These are phyloP conservation scores for Ochotona curzoniae DNA, from an alignment of 2,113 vertebrate genomes.

Conservation along the genomic window DNA sequence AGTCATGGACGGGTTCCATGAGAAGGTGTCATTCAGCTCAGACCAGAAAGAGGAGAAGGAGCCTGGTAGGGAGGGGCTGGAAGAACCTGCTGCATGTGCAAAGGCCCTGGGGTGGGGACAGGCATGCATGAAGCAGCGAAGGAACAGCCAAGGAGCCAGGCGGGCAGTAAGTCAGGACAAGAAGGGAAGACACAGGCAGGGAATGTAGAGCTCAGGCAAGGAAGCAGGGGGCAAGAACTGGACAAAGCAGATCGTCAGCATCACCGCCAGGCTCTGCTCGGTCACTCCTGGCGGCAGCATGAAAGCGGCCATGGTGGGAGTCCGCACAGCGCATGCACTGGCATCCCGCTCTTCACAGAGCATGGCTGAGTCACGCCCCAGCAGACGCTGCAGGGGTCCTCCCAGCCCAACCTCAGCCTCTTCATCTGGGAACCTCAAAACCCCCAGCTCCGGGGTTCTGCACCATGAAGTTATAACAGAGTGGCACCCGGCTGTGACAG, in stretches of 20 bases:
- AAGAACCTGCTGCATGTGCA: neutral
- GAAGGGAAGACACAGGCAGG: accelerated
- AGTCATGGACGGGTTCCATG: neutral
- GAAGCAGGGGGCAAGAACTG: neutral
- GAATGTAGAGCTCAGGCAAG: neutral
- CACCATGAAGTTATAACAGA: accelerated
- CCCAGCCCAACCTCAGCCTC: neutral
- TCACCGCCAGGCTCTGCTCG: neutral
- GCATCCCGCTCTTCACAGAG: neutral
- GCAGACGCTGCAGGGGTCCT: neutral
- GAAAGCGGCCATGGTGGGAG: neutral
- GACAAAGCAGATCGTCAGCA: accelerated
- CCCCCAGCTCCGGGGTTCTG: neutral
- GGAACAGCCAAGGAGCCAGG: neutral
- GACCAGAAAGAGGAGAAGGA: neutral
- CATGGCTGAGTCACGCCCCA: accelerated
- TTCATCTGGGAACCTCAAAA: neutral
- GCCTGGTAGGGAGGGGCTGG: neutral
- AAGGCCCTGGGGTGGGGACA: slow-evolving; percentile 34
- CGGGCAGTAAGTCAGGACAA: accelerated
- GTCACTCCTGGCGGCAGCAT: accelerated
- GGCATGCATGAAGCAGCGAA: accelerated
- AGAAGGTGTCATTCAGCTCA: neutral
- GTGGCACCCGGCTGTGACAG: accelerated
- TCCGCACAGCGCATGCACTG: neutral